Evolutionary conservation across 2,797 vertebrate genomes (phyloP).

Genomic region (Spea hammondii): DNA sequence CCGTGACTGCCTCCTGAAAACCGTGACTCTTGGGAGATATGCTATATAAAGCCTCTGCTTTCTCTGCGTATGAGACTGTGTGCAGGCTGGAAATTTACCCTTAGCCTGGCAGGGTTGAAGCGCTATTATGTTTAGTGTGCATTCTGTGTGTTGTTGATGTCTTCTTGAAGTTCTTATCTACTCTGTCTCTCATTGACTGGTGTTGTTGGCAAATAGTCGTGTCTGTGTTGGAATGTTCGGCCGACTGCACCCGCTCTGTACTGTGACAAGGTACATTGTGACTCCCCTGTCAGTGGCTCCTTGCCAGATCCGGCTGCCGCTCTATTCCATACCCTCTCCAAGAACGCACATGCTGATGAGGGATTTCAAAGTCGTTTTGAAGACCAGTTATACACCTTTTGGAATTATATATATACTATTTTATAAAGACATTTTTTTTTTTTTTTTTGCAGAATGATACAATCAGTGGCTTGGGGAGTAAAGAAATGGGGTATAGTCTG

Average conservation of each 20-base stretch:
- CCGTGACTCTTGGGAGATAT: no score
- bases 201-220: background rate
- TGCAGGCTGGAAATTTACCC: no score
- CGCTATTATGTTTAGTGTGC: no score
- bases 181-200: background rate
- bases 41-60: no score
- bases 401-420: no score
- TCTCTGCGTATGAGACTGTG: no score
- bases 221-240: background rate
- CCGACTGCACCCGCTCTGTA: background rate
- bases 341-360: background rate
- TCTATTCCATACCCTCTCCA: conserved; percentile 8
- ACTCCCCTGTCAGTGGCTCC: conserved; percentile 26
- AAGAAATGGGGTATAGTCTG: no score
- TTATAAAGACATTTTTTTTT: no score
- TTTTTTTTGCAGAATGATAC: no score
- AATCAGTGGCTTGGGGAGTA: no score
- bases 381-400: background rate
- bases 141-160: background rate
- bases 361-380: conserved; percentile 1
- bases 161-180: background rate
- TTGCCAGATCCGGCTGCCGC: conserved; percentile 1
- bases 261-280: conserved; percentile 13
- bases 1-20: no score
- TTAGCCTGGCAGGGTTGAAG: no score